phyloP scores from a whole-genome alignment of 2,113 vertebrate genomes.

The Microcebus jonahi region DNA sequence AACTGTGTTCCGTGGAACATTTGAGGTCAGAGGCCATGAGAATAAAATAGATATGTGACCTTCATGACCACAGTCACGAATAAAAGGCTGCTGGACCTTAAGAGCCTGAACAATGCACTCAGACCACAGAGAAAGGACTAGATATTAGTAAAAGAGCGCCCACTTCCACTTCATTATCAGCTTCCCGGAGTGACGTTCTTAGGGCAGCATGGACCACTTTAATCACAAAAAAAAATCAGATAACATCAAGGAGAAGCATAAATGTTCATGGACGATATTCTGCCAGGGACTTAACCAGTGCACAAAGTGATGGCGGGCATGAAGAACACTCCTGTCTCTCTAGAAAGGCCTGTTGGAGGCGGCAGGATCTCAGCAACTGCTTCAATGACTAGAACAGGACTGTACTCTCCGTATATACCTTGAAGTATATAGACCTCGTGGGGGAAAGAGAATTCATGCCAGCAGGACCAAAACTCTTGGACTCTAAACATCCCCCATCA shows the following conservation, averaged over 20 bases:
- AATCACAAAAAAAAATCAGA: neutral
- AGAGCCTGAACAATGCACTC: neutral
- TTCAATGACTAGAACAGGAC: neutral
- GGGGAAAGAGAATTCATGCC: neutral
- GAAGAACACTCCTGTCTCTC: neutral
- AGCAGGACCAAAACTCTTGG: neutral
- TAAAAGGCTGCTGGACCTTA: neutral
- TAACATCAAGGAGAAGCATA: neutral
- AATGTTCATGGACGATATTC: neutral
- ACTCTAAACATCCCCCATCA: neutral
- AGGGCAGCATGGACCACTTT: neutral
- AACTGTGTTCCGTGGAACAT: neutral
- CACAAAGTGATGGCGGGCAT: neutral
- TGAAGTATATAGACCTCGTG: neutral
- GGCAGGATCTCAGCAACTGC: neutral
- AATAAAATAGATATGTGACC: neutral
- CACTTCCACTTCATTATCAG: neutral
- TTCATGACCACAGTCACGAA: neutral
- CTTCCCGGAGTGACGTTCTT: neutral
- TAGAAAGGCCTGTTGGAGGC: neutral
- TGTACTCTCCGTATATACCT: accelerated
- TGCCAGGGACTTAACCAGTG: neutral
- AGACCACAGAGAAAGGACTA: neutral
- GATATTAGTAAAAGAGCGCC: neutral
- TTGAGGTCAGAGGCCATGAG: neutral